Evolutionary conservation across 2,797 vertebrate genomes (phyloP), one percentile per base, ranked within the genome.

Genomic region (Rhinella marina): DNA sequence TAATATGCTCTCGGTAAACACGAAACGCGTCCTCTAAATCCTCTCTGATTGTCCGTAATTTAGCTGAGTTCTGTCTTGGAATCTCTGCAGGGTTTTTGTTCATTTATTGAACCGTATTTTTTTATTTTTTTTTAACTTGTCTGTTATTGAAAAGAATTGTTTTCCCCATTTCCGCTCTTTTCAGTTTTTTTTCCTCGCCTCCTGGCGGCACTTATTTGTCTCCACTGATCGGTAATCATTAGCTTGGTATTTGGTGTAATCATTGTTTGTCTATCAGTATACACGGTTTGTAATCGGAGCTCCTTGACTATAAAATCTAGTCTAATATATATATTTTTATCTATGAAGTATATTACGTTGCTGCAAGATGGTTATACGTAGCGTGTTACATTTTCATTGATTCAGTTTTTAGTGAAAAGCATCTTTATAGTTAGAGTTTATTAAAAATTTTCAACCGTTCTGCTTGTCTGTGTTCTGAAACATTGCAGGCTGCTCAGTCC

Each of bases 31-130:
- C 32, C 77, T 83, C 80, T 50, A 86, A 89, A 83, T 79, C 73
- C 73, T 57, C 25, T 84, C 57, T 84, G 84, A 86, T 89, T 86
- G 84, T 82, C 80, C 66, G 79, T 89, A 78, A 86, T 89, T 86
- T 76, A 70, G 80, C 68, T 79, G 75, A 79, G 70, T 68, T 84
- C 75, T 72, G 82, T 81, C 87, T 64, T 70, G 59, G 50, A 76
- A 52, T 59, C 77, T 88, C 88, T 86, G 84, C 88, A 70, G 88
- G 70, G 81, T 79, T 84, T 72, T 77, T 86, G 66, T 86, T 85
- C 70, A 82, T 88, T 82, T 77, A 88, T 84, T 84, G 81, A 79
- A 78, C 59, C 11, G 23, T 64, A 32, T 76, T 77, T 41, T 5
- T 41, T 41, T 41, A 41, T 41, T 62, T 50, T 76, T 70, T 73